Evolutionary conservation across 2,113 vertebrate species (phyloP), one percentile per base, ranked within the genome.

Genomic region (Acanthochromis polyacanthus): DNA sequence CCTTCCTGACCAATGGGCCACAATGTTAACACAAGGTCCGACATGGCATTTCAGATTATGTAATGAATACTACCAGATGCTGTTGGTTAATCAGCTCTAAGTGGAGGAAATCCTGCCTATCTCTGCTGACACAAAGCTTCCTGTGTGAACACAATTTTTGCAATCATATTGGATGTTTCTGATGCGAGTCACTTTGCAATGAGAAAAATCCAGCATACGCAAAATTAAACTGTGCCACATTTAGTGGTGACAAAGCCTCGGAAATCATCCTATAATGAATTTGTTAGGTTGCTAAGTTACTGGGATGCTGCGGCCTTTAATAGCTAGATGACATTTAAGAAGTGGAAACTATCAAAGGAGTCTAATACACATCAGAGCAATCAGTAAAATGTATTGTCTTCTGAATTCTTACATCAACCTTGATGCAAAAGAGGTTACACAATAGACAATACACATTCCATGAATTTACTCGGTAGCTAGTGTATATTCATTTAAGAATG

Each of bases 121-220:
- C 30, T 22, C 22, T 10, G 19, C 51, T 59, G 28, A 52, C 53
- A 74, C 15, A 23, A 36, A 32, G 5, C 17, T 70, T 53, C 16
- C 11, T 43, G 43, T 43, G 71, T 69, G 32, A 64, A 58, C 20
- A 68, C 19, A 51, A 57, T 56, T 56, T 10, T 22, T 57, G 19
- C 19, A 17, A 59, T 50, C 28, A 40, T 71, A 28, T 46, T 50
- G 7, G 48, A 69, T 23, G 5, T 61, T 32, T 56, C 20, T 20
- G 43, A 57, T 48, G 20, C 12, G 2, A 51, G 20, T 52, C 11
- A 43, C 38, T 72, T 59, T 61, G 11, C 30, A 40, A 52, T 20
- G 2, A 73, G 12, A 30, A 28, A 28, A 53, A 73, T 40, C 10
- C 20, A 61, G 10, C 6, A 14, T 14, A 12, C 10, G 40, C 20